Evolutionary conservation across 2,888 invertebrate species (phyloP), one percentile per base, ranked within the genome.

Genomic region (Ryuthela nishihirai): DNA sequence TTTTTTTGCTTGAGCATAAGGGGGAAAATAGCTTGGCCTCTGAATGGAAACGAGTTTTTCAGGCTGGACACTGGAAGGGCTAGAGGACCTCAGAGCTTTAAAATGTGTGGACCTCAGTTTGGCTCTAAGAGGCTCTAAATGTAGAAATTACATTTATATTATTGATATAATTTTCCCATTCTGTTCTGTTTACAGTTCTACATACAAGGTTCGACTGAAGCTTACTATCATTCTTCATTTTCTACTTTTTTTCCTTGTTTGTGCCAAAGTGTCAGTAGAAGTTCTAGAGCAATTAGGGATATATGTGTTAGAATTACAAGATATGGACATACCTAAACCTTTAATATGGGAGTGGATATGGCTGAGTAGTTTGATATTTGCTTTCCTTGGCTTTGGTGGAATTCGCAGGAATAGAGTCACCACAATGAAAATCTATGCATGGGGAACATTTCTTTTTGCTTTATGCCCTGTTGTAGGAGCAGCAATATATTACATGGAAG

Each of bases 131-230:
- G n/a, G n/a, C n/a, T n/a, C n/a, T n/a, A n/a, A n/a, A n/a, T n/a
- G n/a, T n/a, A n/a, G n/a, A n/a, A n/a, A n/a, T n/a, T n/a, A n/a
- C n/a, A n/a, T n/a, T n/a, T n/a, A n/a, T n/a, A n/a, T n/a, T n/a
- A n/a, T n/a, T n/a, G n/a, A n/a, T n/a, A n/a, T n/a, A n/a, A n/a
- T n/a, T n/a, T n/a, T n/a, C n/a, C n/a, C n/a, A n/a, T 35, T 15
- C 29, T 32, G 12, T 36, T 29, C 42, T 23, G 70, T 70, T 84
- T 84, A 72, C 83, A 98, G 98, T 81, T 91, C 92, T 72, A 80
- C 88, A 73, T 94, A 93, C 80, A 99, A 99, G 80, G 89, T 89
- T 66, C 85, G 95, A 72, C 82, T 99, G 75, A 93, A 92, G 78
- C 88, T 87, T 74, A 89, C 92, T 75, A 88, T 95, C 77, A 88